phyloP scores from a whole-genome alignment of 2,888 invertebrate species.

The Perdita meconis region DNA sequence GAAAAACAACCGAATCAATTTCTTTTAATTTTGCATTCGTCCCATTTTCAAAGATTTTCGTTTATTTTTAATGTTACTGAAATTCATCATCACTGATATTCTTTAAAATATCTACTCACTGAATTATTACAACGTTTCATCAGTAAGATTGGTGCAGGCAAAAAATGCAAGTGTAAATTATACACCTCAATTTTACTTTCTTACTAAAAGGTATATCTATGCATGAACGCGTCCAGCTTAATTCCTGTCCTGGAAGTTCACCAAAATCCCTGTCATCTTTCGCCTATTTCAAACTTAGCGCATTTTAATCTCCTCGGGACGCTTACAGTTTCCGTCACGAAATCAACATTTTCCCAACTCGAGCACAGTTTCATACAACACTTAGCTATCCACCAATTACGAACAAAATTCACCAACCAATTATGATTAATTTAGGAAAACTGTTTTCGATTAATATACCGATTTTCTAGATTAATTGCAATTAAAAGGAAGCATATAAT shows the following conservation, averaged over 20 bases:
- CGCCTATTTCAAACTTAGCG: slow-evolving; percentile 1
- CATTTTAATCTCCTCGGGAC: not conserved
- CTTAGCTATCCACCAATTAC: not conserved
- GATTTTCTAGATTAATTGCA: not conserved
- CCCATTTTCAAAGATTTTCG: too few species aligned
- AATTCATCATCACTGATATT: too few species aligned
- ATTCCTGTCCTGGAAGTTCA: not conserved
- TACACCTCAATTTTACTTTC: not conserved
- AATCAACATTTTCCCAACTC: not conserved
- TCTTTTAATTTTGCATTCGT: too few species aligned
- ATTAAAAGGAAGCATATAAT: not conserved
- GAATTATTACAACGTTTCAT: not conserved
- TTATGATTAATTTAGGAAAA: not conserved
- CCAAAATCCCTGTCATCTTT: not conserved
- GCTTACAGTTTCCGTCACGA: not conserved
- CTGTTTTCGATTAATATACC: not conserved
- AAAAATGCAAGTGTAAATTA: slow-evolving; percentile 1
- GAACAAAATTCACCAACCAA: not conserved
- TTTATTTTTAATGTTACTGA: too few species aligned
- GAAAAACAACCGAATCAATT: too few species aligned
- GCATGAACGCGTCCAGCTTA: slow-evolving; percentile 1
- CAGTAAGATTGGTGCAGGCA: not conserved
- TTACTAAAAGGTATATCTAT: too few species aligned
- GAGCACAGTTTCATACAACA: not conserved
- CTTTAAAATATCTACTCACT: too few species aligned